Evolutionary conservation across 2,113 vertebrate species (phyloP), one percentile per base, ranked within the genome.

Genomic region (Eretmochelys imbricata): DNA sequence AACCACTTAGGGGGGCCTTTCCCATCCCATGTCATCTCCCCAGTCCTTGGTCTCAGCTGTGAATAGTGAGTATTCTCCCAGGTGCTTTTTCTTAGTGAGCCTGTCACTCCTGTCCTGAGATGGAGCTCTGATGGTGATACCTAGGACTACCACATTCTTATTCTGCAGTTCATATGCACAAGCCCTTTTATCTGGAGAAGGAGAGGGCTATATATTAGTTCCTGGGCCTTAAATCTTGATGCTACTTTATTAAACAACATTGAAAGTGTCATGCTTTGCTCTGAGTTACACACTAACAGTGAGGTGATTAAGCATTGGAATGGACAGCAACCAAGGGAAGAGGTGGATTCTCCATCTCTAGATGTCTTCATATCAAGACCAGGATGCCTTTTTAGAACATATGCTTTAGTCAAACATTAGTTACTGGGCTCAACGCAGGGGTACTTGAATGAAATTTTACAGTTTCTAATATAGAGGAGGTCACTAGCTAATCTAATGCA

Each of bases 401-500:
- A 14, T 1, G 0, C 48, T 87, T 82, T 42, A 24, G 29, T 50
- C 38, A 1, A 1, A 55, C 48, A 5, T 31, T 16, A 24, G 19
- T 3, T 0, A 0, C n/a, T 13, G 72, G 0, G 57, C 38, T 12
- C 54, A 25, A 19, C 8, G 17, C 25, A 17, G 38, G 2, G 54
- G n/a, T 42, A 0, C 2, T 5, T n/a, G 3, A 6, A 24, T 1
- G 1, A 62, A 31, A 22, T 0, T 0, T 29, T 0, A 0, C 0
- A 2, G 20, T 6, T 46, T 2, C 13, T 2, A 16, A 9, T 0
- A 0, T 0, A 1, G 14, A 3, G 29, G 10, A 10, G 12, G 3
- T 0, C 1, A 25, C 1, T 3, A 0, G 2, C 1, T 1, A 14
- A 1, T 0, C 1, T 0, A 20, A 53, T 53, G 17, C 51, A 53